These are phyloP conservation scores for Trichacis sp. DNA, from an alignment of 2,888 invertebrate genomes.

Conservation along the genomic window DNA sequence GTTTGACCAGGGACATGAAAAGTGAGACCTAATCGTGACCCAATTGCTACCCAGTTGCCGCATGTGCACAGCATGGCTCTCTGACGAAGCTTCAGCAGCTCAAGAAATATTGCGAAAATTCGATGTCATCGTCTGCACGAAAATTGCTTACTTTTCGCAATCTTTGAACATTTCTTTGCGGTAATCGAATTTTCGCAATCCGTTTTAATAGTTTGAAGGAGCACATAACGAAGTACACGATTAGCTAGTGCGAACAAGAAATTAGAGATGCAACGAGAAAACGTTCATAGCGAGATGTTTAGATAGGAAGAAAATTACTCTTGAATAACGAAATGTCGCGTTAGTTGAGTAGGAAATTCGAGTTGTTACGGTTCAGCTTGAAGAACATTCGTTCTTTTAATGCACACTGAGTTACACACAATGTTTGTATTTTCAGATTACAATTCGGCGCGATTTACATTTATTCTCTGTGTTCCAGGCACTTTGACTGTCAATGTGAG, in stretches of 20 bases:
- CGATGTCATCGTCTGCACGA: not conserved
- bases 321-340: not conserved
- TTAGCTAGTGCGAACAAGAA: not conserved
- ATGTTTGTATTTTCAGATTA: conserved; percentile 3
- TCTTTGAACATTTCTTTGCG: not conserved
- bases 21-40: conserved; percentile 43
- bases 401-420: conserved; percentile 24
- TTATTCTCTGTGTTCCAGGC: conserved; percentile 77
- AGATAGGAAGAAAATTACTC: no score
- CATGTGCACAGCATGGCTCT: conserved; percentile 65
- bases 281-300: not conserved
- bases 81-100: conserved; percentile 47
- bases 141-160: not conserved
- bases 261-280: not conserved
- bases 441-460: conserved; percentile 27
- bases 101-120: conserved; percentile 12
- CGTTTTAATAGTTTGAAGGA: not conserved
- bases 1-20: conserved; percentile 19
- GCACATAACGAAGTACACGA: not conserved
- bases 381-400: conserved; percentile 6
- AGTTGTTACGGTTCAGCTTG: not conserved
- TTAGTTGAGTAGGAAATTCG: not conserved
- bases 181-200: not conserved
- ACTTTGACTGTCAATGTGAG: conserved; percentile 94
- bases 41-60: conserved; percentile 51